Conservation (phyloP, 2,797 vertebrate species). For the Pristis pectinata region DNA sequence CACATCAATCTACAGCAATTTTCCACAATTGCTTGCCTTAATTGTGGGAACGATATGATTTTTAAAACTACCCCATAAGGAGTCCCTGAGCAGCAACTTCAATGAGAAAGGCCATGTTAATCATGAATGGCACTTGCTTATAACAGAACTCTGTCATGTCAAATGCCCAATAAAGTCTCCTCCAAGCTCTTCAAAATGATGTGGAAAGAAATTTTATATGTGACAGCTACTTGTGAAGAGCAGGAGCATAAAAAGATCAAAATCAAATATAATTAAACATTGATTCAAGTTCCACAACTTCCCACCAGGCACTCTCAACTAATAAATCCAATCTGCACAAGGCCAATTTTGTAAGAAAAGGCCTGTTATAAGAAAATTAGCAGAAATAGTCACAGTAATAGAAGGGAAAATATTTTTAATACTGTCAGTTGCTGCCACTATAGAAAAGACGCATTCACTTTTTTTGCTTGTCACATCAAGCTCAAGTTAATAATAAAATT, state of each 20-base stretch:
- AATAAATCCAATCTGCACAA: background rate
- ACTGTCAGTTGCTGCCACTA: background rate
- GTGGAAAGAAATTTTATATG: background rate
- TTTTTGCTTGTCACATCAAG: background rate
- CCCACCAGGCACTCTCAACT: too few relatives aligned
- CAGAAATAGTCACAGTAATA: background rate
- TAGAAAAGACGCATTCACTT: background rate
- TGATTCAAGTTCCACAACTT: background rate
- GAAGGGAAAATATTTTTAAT: background rate
- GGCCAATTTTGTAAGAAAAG: background rate
- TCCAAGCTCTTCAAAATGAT: background rate
- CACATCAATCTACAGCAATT: background rate
- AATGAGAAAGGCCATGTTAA: background rate
- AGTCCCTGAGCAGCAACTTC: background rate
- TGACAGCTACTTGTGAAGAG: background rate
- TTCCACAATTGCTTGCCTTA: background rate
- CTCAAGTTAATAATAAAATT: background rate
- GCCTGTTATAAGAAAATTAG: background rate
- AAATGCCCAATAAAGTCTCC: background rate
- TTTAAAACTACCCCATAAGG: background rate
- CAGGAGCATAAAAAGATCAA: background rate
- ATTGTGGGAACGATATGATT: background rate
- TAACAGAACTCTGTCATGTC: background rate
- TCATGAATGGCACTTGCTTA: background rate
- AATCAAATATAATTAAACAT: background rate